Evolutionary conservation across 2,797 vertebrate genomes (phyloP), one percentile per base, ranked within the genome.

Genomic region (Acrossocheilus wenchowensis): DNA sequence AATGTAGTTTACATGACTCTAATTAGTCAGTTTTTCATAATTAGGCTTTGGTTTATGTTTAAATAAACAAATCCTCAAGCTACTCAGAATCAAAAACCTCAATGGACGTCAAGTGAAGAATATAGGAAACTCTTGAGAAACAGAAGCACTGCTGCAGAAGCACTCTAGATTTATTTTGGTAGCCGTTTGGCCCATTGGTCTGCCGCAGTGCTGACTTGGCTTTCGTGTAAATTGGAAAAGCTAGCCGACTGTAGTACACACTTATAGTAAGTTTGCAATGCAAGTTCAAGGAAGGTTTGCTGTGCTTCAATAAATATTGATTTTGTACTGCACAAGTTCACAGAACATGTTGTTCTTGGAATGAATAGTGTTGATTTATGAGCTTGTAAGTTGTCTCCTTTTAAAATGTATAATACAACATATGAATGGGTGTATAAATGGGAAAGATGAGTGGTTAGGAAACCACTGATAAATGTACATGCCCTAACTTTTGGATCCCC

Each of bases 201-300:
- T 90, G 91, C 94, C 94, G 54, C 94, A 94, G 88, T 81, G 94
- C 94, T 95, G 94, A 94, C 93, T 94, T 92, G 88, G 93, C 92
- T 92, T 92, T 92, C 90, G 81, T 62, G 52, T 14, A 73, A 83
- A 83, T 74, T 80, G 73, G 26, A 26, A 60, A 74, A 64, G 43
- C 57, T 57, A 43, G 34, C 34, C 34, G 39, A 60, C 36, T 43
- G 39, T 34, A 30, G 10, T 45, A 26, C 60, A 36, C 77, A 30
- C 62, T 52, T 78, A 75, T 15, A 48, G 71, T 50, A 36, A 64
- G 41, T 23, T 11, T 60, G 52, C 41, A 72, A 39, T 41, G 50
- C 52, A 60, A 50, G 39, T 26, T 62, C 26, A 73, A 41, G 41
- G 30, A 62, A 69, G 26, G 21, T 62, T 85, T 71, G 26, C 50